A percentile compares a stretch with the other conserved stretches of the same genome.
These are phyloP conservation scores for Eriocheir sinensis DNA, from an alignment of 1,140 invertebrate genomes.

Conservation along the genomic window DNA sequence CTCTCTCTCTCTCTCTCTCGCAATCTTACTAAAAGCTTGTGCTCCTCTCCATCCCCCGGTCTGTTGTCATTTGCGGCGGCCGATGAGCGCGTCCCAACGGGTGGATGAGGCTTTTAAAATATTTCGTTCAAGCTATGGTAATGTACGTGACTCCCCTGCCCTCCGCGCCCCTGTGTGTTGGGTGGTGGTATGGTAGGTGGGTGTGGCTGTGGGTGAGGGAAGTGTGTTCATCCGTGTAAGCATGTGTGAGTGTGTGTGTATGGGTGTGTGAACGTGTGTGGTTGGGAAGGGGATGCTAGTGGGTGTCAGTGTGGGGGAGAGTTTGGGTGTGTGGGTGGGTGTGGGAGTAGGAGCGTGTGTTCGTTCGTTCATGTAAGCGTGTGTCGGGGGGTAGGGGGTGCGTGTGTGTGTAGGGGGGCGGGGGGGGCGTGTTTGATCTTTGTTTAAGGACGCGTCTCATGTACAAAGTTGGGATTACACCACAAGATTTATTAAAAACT, in stretches of 20 bases:
- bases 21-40: conserved; percentile 15
- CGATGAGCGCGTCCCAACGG: not conserved
- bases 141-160: conserved; percentile 5
- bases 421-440: no score
- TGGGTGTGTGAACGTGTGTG: not conserved
- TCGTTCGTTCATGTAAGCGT: no score
- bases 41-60: not conserved
- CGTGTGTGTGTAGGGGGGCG: no score
- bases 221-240: not conserved
- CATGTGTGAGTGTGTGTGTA: no score
- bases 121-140: not conserved
- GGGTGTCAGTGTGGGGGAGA: not conserved
- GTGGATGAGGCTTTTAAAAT: not conserved
- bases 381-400: no score
- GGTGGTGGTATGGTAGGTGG: no score
- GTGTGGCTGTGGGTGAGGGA: not conserved
- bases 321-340: not conserved
- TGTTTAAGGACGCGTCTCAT: no score
- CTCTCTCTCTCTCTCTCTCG: not conserved
- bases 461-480: no score
- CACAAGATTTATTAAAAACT: no score
- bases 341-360: not conserved
- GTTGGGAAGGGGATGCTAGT: no score
- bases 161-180: not conserved
- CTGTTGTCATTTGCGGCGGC: not conserved